Evolutionary conservation across 1,140 invertebrate species (phyloP).

Genomic region (Ceratosolen solmsi): DNA sequence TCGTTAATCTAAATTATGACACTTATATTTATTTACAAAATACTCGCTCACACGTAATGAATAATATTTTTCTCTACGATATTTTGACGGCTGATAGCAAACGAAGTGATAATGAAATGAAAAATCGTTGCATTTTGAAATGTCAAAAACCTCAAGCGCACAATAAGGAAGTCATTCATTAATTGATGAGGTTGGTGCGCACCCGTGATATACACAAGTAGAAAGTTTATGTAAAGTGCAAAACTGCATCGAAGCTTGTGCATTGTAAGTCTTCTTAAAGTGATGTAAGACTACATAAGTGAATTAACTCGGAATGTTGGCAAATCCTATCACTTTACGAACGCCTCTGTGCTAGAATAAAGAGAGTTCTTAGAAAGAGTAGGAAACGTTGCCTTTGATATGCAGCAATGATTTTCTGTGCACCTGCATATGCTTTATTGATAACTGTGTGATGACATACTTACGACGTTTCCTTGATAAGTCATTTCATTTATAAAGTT

Average conservation of each 20-base stretch:
- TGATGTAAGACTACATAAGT: neutral
- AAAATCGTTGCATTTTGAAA: neutral
- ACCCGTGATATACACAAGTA: neutral
- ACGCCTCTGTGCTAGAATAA: neutral
- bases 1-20: too few species aligned
- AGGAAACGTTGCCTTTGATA: neutral
- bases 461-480: too few species aligned
- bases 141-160: slow-evolving; percentile 23
- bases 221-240: neutral
- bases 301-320: neutral
- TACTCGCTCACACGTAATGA: too few species aligned
- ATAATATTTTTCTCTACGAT: neutral
- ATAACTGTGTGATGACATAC: too few species aligned
- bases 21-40: too few species aligned
- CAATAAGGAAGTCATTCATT: too few species aligned
- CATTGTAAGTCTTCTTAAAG: neutral
- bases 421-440: neutral
- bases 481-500: too few species aligned
- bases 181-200: neutral
- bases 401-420: neutral
- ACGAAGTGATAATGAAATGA: neutral
- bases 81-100: neutral
- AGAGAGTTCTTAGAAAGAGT: neutral
- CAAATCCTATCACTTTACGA: neutral
- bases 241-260: neutral